phyloP scores from a whole-genome alignment of 2,888 invertebrate genomes.

The Hedya salicella region DNA sequence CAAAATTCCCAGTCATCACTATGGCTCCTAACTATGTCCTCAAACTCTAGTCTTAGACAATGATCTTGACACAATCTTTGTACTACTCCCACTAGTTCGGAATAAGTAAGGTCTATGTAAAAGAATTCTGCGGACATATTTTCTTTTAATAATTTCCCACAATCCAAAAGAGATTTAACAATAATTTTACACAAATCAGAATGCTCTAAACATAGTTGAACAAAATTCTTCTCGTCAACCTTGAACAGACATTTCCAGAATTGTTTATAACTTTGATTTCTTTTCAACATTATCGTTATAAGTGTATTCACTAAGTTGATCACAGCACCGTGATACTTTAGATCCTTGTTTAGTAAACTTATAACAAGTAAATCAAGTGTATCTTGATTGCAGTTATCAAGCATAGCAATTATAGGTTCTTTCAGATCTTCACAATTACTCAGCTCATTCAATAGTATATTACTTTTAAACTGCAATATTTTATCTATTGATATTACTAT shows the following conservation, averaged over 20 bases:
- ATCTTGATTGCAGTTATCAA: slow-evolving; percentile 59
- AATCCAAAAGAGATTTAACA: slow-evolving; percentile 69
- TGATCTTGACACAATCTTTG: slow-evolving; percentile 70
- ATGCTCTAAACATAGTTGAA: slow-evolving; percentile 65
- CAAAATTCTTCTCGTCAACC: slow-evolving; percentile 59
- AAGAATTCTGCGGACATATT: slow-evolving; percentile 71
- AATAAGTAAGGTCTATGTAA: slow-evolving; percentile 80
- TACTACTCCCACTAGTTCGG: slow-evolving; percentile 75
- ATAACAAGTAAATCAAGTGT: slow-evolving; percentile 63
- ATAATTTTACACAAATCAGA: slow-evolving; percentile 62
- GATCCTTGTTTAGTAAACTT: slow-evolving; percentile 62
- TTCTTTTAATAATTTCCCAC: slow-evolving; percentile 68
- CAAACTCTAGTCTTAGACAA: slow-evolving; percentile 69
- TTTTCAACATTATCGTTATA: slow-evolving; percentile 56
- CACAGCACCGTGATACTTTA: slow-evolving; percentile 52
- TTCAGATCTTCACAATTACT: slow-evolving; percentile 51
- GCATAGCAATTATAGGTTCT: slow-evolving; percentile 54
- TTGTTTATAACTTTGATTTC: slow-evolving; percentile 55
- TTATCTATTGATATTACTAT: slow-evolving; percentile 60
- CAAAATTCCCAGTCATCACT: slow-evolving; percentile 74
- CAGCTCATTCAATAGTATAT: slow-evolving; percentile 62
- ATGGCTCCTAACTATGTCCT: slow-evolving; percentile 72
- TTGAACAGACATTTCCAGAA: slow-evolving; percentile 70
- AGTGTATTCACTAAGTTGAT: slow-evolving; percentile 56
- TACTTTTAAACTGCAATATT: slow-evolving; percentile 65